Conservation (phyloP, 2,113 vertebrate species). For the Dendropsophus ebraccatus region DNA sequence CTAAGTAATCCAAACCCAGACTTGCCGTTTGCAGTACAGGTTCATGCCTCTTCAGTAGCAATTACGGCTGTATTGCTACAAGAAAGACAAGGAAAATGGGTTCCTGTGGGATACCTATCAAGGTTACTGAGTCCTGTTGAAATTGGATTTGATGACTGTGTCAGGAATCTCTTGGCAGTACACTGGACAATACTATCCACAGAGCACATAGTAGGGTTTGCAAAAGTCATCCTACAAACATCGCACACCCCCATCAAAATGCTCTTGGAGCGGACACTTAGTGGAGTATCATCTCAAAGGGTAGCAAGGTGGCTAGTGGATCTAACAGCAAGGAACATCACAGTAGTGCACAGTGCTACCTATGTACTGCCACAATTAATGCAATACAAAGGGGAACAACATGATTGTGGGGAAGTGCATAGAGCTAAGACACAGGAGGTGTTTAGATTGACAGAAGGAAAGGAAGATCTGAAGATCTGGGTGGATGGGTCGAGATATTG, state of each 20-base stretch:
- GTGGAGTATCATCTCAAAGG: no score
- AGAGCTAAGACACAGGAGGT: neutral
- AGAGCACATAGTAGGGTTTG: neutral
- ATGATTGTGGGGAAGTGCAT: neutral
- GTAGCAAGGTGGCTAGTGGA: no score
- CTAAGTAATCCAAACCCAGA: neutral
- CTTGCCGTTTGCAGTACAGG: neutral
- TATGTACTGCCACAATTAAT: no score
- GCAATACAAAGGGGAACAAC: no score
- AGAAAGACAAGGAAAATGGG: constrained; percentile 10
- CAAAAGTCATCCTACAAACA: neutral
- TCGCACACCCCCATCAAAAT: no score
- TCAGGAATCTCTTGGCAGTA: constrained; percentile 11
- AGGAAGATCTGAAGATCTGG: neutral
- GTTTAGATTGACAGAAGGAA: neutral
- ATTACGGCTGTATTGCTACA: neutral
- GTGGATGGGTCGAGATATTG: neutral
- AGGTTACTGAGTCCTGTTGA: neutral
- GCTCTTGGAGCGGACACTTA: no score
- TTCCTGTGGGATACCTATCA: neutral
- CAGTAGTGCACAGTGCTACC: no score
- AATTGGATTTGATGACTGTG: constrained; percentile 16
- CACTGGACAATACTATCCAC: neutral
- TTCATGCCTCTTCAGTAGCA: neutral
- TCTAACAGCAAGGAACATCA: no score